phyloP scores from a whole-genome alignment of 2,888 invertebrate species.

The Fragum whitleyi region DNA sequence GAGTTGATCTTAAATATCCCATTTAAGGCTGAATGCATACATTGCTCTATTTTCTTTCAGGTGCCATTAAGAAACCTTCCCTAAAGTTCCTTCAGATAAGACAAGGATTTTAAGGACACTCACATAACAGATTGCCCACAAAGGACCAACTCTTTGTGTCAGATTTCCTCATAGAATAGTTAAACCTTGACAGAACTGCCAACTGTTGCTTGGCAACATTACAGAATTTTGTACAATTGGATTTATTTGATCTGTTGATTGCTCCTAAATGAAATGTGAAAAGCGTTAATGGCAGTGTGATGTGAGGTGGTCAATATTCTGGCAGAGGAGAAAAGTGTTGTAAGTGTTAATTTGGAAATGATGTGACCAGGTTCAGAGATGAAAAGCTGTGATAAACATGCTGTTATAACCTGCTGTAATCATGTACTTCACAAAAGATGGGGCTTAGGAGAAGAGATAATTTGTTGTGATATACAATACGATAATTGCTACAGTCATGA shows the following conservation, averaged over 20 bases:
- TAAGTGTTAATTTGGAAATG: constrained; percentile 14
- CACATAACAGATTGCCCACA: not conserved
- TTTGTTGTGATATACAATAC: not conserved
- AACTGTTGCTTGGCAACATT: constrained; percentile 2
- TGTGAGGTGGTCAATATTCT: constrained; percentile 9
- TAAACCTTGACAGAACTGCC: not conserved
- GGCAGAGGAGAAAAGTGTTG: not conserved
- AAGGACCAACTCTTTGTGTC: not conserved
- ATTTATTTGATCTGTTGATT: not conserved
- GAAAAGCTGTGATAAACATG: not conserved
- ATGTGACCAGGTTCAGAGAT: not conserved
- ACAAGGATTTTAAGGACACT: not conserved
- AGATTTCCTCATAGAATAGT: not conserved
- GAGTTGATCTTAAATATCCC: not conserved
- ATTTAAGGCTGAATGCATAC: not conserved
- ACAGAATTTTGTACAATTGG: constrained; percentile 1
- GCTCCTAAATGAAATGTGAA: constrained; percentile 1
- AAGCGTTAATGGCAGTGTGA: constrained; percentile 20
- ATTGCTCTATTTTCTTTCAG: not conserved
- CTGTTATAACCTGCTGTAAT: not conserved
- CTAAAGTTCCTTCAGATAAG: not conserved
- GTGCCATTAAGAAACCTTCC: not conserved
- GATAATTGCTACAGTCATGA: constrained; percentile 3
- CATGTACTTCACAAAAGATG: not conserved
- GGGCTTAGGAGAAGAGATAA: not conserved